Percentiles rank a stretch among this genome's conserved stretches.
Evolutionary conservation across 1,140 invertebrate species (phyloP).

Genomic region (Cepaea nemoralis): DNA sequence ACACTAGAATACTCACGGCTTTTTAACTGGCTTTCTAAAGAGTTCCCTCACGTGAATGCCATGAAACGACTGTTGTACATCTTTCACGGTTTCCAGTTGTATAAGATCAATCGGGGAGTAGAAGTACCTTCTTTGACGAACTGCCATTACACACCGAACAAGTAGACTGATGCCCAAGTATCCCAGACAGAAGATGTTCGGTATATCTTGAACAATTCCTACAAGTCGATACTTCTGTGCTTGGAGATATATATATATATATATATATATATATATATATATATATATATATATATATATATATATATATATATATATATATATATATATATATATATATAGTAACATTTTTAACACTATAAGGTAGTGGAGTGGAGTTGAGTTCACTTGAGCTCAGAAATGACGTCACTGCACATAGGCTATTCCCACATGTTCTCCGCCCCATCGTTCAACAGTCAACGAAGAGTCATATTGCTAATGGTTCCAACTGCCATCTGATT

Average conservation of each 20-base stretch:
- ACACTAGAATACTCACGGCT: slow-evolving; percentile 24
- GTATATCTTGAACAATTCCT: slow-evolving; percentile 35
- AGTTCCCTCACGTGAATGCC: slow-evolving; percentile 46
- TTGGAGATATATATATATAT: no score
- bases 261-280: not conserved
- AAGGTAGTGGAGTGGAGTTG: no score
- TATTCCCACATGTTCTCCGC: no score
- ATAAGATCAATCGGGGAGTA: slow-evolving; percentile 19
- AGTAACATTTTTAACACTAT: no score
- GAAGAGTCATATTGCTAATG: no score
- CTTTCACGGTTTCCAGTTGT: slow-evolving; percentile 40
- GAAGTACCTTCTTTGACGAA: slow-evolving; percentile 28
- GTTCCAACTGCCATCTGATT: no score
- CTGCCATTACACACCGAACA: slow-evolving; percentile 28
- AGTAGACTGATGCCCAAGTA: slow-evolving; percentile 48
- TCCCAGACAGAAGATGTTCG: slow-evolving; percentile 42
- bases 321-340: no score
- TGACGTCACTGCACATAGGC: no score
- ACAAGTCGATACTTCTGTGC: slow-evolving; percentile 22
- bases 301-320: no score
- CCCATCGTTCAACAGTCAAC: no score
- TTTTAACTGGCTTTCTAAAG: slow-evolving; percentile 38
- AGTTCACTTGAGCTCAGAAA: no score
- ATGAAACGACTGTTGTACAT: slow-evolving; percentile 45
- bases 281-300: not conserved